Evolutionary conservation across 92 coral and sea anemone genomes (phyloP).

Genomic region (Actinernus sp.): DNA sequence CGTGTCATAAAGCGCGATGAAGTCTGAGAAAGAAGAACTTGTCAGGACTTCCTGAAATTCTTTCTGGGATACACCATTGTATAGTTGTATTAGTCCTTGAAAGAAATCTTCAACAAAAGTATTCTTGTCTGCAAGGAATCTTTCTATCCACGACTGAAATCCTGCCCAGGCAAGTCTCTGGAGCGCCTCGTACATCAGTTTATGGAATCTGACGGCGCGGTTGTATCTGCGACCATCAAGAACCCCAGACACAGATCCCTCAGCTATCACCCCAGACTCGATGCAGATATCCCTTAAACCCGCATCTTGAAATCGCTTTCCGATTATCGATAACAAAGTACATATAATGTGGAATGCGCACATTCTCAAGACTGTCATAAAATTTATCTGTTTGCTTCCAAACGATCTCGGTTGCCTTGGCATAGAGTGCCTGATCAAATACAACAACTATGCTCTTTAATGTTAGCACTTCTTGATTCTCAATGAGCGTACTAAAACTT

Average conservation of each 20-base stretch:
- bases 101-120: slow-evolving; percentile 6
- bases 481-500: slow-evolving; percentile 23
- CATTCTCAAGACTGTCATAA: slow-evolving; percentile 50
- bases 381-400: slow-evolving; percentile 15
- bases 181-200: slow-evolving; percentile 41
- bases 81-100: not conserved
- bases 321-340: slow-evolving; percentile 57
- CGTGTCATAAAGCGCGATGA: slow-evolving; percentile 25
- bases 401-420: slow-evolving; percentile 41
- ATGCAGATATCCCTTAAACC: slow-evolving; percentile 50
- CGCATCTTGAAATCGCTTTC: slow-evolving; percentile 67
- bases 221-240: slow-evolving; percentile 33
- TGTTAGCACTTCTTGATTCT: slow-evolving; percentile 40
- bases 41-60: not conserved
- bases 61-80: slow-evolving; percentile 1
- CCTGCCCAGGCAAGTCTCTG: slow-evolving; percentile 28
- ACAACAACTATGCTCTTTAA: slow-evolving; percentile 34
- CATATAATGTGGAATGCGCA: slow-evolving; percentile 57
- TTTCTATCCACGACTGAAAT: slow-evolving; percentile 8
- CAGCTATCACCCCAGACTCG: slow-evolving; percentile 57
- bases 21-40: slow-evolving; percentile 10
- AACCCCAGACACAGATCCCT: slow-evolving; percentile 32
- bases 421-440: slow-evolving; percentile 59
- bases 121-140: slow-evolving; percentile 3
- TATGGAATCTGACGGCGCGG: slow-evolving; percentile 37